phyloP scores from a whole-genome alignment of 2,113 vertebrate genomes.

The Turnix velox region DNA sequence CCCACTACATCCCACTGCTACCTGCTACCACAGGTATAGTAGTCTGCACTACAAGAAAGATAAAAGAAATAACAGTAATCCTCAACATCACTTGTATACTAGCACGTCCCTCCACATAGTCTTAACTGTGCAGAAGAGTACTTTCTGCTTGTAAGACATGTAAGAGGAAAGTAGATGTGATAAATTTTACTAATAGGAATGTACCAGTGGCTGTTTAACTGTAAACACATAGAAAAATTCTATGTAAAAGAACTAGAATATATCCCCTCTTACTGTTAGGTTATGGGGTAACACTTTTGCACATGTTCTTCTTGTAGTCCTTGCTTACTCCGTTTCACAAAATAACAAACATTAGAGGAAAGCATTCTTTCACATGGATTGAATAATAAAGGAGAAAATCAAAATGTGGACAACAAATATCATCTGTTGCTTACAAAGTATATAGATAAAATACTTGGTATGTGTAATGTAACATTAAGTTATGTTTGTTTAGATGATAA shows the following conservation, averaged over 20 bases:
- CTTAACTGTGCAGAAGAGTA: neutral
- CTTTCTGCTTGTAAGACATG: neutral
- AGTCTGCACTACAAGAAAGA: neutral
- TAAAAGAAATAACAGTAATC: neutral
- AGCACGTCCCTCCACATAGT: neutral
- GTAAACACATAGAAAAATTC: neutral
- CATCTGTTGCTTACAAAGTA: neutral
- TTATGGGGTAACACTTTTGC: neutral
- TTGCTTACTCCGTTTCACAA: neutral
- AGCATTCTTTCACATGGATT: neutral
- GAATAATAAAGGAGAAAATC: neutral
- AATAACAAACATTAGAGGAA: neutral
- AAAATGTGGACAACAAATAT: neutral
- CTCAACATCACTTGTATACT: neutral
- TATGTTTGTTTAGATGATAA: neutral
- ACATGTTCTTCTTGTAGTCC: neutral
- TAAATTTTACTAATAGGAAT: neutral
- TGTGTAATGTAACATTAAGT: neutral
- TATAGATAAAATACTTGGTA: no score
- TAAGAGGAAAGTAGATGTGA: neutral
- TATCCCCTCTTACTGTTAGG: neutral
- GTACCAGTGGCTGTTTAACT: neutral
- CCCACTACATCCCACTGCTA: no score
- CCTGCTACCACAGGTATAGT: neutral
- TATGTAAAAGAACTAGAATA: neutral